These are phyloP conservation scores for Dicyrtoma fusca DNA, from an alignment of 2,888 invertebrate genomes.

Conservation along the genomic window DNA sequence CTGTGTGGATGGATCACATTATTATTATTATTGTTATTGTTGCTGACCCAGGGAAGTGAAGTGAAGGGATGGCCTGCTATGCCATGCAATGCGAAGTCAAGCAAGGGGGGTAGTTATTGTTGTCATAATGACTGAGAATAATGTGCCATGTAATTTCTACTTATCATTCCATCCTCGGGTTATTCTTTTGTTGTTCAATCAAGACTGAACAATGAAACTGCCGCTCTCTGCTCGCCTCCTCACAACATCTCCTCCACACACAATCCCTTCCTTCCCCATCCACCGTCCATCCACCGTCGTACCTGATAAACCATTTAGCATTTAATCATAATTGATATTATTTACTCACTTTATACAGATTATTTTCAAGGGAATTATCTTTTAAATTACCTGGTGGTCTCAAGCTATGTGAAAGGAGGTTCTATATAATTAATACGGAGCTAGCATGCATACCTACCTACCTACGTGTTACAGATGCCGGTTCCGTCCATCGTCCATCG, in stretches of 20 bases:
- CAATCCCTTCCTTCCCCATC: neutral
- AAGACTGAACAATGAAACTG: constrained; percentile 32
- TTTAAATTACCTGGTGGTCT: constrained; percentile 20
- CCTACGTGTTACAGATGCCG: no score
- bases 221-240: neutral
- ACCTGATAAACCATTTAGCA: constrained; percentile 19
- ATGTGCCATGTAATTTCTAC: constrained; percentile 35
- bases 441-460: no score
- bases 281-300: constrained; percentile 1
- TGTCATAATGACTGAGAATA: constrained; percentile 37
- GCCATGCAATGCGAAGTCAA: no score
- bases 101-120: constrained; percentile 29
- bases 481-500: no score
- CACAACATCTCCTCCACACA: neutral
- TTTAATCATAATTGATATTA: constrained; percentile 37
- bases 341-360: constrained; percentile 26
- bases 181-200: constrained; percentile 36
- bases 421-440: no score
- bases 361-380: constrained; percentile 19
- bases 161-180: constrained; percentile 25
- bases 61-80: neutral
- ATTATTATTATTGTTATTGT: constrained; percentile 8
- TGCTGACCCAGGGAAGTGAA: neutral
- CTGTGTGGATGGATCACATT: no score
- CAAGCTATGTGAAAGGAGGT: neutral